Base-by-base conservation (phyloP, 2,888 invertebrate genomes). In the Agriopis aurantiaria region DNA sequence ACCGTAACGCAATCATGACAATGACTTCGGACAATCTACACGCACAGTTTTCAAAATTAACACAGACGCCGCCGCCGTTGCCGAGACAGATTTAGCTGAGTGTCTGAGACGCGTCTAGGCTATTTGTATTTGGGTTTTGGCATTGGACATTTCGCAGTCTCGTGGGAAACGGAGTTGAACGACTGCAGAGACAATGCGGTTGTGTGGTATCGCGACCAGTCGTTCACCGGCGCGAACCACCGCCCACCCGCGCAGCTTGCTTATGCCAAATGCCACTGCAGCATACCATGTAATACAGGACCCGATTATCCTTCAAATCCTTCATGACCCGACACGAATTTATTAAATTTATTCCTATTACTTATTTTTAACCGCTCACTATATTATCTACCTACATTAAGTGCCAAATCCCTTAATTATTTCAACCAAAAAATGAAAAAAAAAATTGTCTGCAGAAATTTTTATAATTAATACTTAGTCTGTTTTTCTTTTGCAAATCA, bases 101-200 rank as follows among this genome's bases (percentile, higher is more conserved):
- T 87, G 93, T 94, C 93, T 94, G 92, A 86, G 85, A 85, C 88
- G 90, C 91, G 93, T 93, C 93, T 93, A 93, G 92, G 91, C 89
- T 93, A 93, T 93, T 91, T 90, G 90, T 88, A 88, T 89, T 91
- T 91, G 88, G 87, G 86, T 88, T 90, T 92, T 92, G 92, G 92
- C 92, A 92, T 91, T 91, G 92, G 90, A 85, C 88, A 90, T 87
- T 91, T 89, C 78, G 86, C 88, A 88, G 89, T 87, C 89, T 91
- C 93, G 93, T 95, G 95, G 94, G 94, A 95, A 95, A 89, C 90
- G 76, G 92, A 92, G 94, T 93, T 93, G 94, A 94, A 93, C 92
- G 93, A 94, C 94, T 93, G 91, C 88, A 84, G 88, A 90, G 91
- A 93, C 93, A 92, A 93, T 92, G 91, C 90, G 88, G 87, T 85